Evolutionary conservation across 2,797 vertebrate genomes (phyloP), one percentile per base, ranked within the genome.

Genomic region (Epinephelus awoara): DNA sequence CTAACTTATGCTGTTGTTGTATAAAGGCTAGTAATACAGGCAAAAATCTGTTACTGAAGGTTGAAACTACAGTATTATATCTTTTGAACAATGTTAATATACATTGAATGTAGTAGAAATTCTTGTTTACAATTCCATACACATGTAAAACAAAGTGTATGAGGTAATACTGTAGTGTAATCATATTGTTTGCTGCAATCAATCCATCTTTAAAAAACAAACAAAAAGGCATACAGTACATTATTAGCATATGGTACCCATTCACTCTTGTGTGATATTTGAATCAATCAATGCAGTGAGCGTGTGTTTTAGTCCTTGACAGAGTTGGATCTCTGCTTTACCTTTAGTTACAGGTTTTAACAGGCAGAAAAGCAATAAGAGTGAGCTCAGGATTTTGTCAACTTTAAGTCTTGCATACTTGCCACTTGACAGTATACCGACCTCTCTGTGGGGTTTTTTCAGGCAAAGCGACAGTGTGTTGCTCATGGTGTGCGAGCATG

Each of bases 401-500:
- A 27, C 46, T 21, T 66, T 19, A 52, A 21, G 54, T 23, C 40
- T 55, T 50, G 65, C 46, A 27, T 52, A 42, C 62, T 65, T 14
- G 51, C 44, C 12, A 3, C 57, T 68, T 76, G 78, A 82, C 55
- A 72, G 52, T 3, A 5, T 18, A 42, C 8, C 2, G 9, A 47
- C 68, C 49, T 50, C 52, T 58, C 59, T 23, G 57, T 46, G 51
- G 49, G 56, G 5, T 15, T 74, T 83, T 83, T 49, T 61, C 54
- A 59, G 50, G 59, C 68, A 65, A 65, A 79, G 47, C 59, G 50
- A 56, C 67, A n/a, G 44, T 40, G 44, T 58, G 67, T 17, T 62
- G 34, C 72, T 40, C 79, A 70, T 56, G 19, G 29, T 80, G 67
- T 72, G 52, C 5, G 7, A 73, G 78, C 77, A 77, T 63, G 72